phyloP scores from a whole-genome alignment of 2,888 invertebrate genomes.

The Himalopsyche japonica region DNA sequence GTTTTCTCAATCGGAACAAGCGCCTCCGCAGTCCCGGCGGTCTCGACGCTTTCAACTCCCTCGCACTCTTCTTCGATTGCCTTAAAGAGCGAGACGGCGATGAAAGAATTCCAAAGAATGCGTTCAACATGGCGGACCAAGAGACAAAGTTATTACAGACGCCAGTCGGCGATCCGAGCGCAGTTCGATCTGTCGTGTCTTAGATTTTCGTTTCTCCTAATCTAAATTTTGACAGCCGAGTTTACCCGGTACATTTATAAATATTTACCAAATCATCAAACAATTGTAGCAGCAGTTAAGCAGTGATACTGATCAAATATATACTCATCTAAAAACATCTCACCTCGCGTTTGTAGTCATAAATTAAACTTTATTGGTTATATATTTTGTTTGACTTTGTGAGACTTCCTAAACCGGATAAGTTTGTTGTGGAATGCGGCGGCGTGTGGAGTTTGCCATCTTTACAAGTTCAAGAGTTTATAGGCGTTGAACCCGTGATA shows the following conservation, averaged over 20 bases:
- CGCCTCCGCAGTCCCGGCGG: neutral
- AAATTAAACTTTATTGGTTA: neutral
- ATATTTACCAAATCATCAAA: neutral
- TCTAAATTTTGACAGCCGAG: neutral
- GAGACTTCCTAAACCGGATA: conserved; percentile 8
- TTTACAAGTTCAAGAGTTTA: neutral
- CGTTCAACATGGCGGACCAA: neutral
- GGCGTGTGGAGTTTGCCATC: conserved; percentile 13
- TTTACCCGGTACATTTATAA: neutral
- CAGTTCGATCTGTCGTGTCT: neutral
- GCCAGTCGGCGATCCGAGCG: neutral
- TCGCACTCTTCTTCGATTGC: neutral
- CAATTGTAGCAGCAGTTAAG: neutral
- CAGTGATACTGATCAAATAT: neutral
- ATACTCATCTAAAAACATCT: neutral
- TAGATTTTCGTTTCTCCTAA: neutral
- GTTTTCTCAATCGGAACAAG: neutral
- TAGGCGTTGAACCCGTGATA: neutral
- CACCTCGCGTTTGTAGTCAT: neutral
- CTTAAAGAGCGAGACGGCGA: neutral
- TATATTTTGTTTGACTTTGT: neutral
- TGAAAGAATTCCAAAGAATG: neutral
- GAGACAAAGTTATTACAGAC: neutral
- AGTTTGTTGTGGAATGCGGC: conserved; percentile 20
- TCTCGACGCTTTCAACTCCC: neutral